Evolutionary conservation across 1,140 invertebrate genomes (phyloP).

Genomic region (Diprion similis): DNA sequence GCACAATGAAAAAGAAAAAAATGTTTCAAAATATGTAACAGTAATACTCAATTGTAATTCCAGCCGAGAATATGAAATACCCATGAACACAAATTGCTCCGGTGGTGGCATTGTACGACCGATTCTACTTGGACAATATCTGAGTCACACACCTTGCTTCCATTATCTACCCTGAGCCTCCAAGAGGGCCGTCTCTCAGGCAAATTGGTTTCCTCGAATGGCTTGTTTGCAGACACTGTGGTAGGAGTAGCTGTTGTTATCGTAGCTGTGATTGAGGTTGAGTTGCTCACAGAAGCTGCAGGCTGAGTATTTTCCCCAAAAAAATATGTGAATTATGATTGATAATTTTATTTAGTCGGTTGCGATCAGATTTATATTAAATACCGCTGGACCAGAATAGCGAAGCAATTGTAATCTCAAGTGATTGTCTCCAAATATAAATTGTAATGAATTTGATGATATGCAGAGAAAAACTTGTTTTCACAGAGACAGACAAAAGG

Average conservation of each 20-base stretch:
- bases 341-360: neutral
- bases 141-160: conserved; percentile 78
- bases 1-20: neutral
- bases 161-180: conserved; percentile 86
- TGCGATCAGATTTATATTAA: too few relatives aligned
- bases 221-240: conserved; percentile 52
- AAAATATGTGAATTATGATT: conserved; percentile 39
- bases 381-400: too few relatives aligned
- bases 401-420: too few relatives aligned
- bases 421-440: too few relatives aligned
- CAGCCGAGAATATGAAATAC: conserved; percentile 45
- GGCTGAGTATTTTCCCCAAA: conserved; percentile 44
- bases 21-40: neutral
- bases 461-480: too few relatives aligned
- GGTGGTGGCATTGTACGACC: conserved; percentile 33
- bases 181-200: conserved; percentile 86
- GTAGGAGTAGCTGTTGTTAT: conserved; percentile 65
- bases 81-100: conserved; percentile 50
- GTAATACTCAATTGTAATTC: conserved; percentile 38
- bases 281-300: conserved; percentile 56
- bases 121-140: conserved; percentile 42
- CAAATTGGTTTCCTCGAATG: conserved; percentile 60
- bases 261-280: conserved; percentile 65
- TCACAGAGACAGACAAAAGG: too few relatives aligned
- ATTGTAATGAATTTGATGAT: too few relatives aligned